Conservation (phyloP, 2,797 vertebrate genomes). For the Merluccius polli region DNA sequence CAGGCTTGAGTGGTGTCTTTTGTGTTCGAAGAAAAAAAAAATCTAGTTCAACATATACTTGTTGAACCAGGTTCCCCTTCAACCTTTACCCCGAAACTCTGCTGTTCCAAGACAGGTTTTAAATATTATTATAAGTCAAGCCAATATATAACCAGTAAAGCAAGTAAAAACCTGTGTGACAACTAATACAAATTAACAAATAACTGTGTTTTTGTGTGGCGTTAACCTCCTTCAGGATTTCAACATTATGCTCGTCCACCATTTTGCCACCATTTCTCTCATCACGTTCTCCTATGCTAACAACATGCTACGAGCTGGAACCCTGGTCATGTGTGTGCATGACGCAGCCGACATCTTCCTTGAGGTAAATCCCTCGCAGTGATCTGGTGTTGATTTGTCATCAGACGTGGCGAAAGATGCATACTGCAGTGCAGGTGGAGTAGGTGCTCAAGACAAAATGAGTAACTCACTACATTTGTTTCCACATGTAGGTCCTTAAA, state of each 20-base stretch:
- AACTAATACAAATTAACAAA: background rate
- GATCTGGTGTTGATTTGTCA: background rate
- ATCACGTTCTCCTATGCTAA: constrained; percentile 91
- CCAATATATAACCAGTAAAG: background rate
- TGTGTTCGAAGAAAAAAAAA: background rate
- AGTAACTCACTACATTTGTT: background rate
- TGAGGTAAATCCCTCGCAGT: constrained; percentile 75
- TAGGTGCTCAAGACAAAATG: background rate
- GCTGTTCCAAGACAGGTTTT: background rate
- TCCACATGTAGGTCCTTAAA: background rate
- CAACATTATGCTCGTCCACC: constrained; percentile 94
- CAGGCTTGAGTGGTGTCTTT: background rate
- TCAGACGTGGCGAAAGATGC: background rate
- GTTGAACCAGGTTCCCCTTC: background rate
- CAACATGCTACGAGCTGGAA: constrained; percentile 91
- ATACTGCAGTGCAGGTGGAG: background rate
- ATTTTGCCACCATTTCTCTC: constrained; percentile 85
- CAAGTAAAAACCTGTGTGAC: background rate
- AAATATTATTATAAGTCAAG: background rate
- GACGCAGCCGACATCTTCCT: constrained; percentile 89
- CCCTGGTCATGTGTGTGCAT: constrained; percentile 87
- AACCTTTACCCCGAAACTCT: background rate
- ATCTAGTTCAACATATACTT: background rate
- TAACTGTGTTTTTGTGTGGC: constrained; percentile 16
- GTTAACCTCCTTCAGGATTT: constrained; percentile 79